phyloP scores from a whole-genome alignment of 2,888 invertebrate species.

The Metellina segmentata region DNA sequence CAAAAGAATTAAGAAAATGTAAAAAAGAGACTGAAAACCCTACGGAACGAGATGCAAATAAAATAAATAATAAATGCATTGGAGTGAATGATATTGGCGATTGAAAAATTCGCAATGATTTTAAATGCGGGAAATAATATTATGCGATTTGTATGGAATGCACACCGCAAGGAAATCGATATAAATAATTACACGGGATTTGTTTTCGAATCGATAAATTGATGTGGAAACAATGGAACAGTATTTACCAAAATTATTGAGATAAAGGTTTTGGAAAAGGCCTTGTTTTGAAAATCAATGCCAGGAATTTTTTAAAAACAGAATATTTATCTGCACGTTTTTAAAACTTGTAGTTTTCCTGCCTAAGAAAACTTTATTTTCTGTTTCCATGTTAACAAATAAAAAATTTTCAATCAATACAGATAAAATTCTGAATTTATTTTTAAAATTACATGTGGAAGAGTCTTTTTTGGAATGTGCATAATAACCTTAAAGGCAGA shows the following conservation, averaged over 20 bases:
- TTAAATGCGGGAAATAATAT: slow-evolving; percentile 39
- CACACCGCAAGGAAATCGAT: neutral
- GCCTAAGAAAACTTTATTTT: too few relatives aligned
- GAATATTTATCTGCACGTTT: too few relatives aligned
- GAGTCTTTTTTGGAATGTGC: too few relatives aligned
- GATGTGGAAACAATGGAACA: neutral
- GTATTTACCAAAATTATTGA: neutral
- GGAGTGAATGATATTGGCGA: slow-evolving; percentile 20
- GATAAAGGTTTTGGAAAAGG: neutral
- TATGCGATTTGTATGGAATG: neutral
- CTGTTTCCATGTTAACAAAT: too few relatives aligned
- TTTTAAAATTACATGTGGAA: too few relatives aligned
- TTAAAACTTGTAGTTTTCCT: too few relatives aligned
- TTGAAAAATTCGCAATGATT: slow-evolving; percentile 38
- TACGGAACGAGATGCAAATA: neutral
- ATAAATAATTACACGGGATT: neutral
- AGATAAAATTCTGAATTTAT: too few relatives aligned
- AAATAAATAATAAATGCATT: slow-evolving; percentile 26
- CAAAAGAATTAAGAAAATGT: slow-evolving; percentile 38
- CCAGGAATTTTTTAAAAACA: neutral
- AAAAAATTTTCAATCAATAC: too few relatives aligned
- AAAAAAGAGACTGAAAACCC: slow-evolving; percentile 1
- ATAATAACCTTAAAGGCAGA: too few relatives aligned
- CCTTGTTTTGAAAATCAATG: neutral
- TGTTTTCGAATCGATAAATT: neutral